Evolutionary conservation across 1,140 invertebrate species (phyloP).

Genomic region (Acromyrmex heyeri): DNA sequence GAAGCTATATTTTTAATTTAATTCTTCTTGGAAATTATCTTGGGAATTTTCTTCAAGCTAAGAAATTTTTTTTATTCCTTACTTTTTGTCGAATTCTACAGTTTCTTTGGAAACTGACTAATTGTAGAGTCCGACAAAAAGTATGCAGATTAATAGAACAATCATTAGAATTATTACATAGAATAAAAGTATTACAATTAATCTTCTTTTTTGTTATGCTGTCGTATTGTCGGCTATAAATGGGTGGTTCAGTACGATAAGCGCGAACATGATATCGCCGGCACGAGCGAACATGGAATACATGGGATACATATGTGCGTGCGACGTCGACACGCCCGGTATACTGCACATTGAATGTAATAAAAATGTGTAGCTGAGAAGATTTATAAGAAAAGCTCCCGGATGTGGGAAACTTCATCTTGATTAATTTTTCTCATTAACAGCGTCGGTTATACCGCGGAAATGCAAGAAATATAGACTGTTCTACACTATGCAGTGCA

Average conservation of each 20-base stretch:
- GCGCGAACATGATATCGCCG: slow-evolving; percentile 62
- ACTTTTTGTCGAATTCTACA: background rate
- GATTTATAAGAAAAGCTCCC: slow-evolving; percentile 70
- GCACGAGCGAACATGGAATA: slow-evolving; percentile 66
- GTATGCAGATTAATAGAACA: background rate
- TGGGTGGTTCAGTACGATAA: slow-evolving; percentile 71
- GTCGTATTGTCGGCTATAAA: slow-evolving; percentile 6
- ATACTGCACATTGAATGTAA: slow-evolving; percentile 52
- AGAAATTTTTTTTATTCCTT: background rate
- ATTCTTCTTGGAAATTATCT: background rate
- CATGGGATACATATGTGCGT: slow-evolving; percentile 45
- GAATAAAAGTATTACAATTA: background rate
- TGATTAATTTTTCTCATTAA: slow-evolving; percentile 70
- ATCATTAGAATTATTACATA: background rate
- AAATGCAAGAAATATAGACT: slow-evolving; percentile 1
- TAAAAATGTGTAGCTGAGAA: slow-evolving; percentile 47
- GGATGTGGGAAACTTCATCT: slow-evolving; percentile 71
- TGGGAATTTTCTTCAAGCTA: background rate
- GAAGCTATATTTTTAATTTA: background rate
- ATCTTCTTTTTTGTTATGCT: background rate
- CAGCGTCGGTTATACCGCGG: background rate
- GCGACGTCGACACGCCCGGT: slow-evolving; percentile 51
- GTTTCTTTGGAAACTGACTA: background rate
- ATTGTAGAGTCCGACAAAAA: no score
- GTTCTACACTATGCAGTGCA: background rate